Percentiles rank a stretch among this genome's conserved stretches.
Conservation (phyloP, 1,140 invertebrate genomes). For the Sminthurinus signatus region DNA sequence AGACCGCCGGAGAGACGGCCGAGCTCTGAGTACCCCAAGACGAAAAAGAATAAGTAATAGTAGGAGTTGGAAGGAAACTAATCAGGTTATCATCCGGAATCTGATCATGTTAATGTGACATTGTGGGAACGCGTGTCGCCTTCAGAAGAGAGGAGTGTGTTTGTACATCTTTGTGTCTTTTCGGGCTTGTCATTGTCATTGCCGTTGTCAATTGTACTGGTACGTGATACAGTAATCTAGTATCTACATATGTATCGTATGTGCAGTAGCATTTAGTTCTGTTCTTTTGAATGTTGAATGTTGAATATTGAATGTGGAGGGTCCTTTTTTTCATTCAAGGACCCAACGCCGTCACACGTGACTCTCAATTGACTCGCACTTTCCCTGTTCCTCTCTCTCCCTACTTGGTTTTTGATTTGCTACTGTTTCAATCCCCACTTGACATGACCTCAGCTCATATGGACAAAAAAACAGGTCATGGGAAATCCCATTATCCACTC, state of each 20-base stretch:
- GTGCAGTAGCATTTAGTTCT: no score
- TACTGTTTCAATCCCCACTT: constrained; percentile 40
- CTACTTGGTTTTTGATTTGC: constrained; percentile 16
- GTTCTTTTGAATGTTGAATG: no score
- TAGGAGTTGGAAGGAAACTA: constrained; percentile 25
- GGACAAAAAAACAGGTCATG: constrained; percentile 37
- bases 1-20: no score
- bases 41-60: no score
- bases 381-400: constrained; percentile 9
- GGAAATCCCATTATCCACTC: constrained; percentile 35
- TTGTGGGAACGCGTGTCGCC: constrained; percentile 18
- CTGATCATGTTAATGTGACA: constrained; percentile 22
- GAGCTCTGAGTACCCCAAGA: no score
- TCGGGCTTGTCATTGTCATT: no score
- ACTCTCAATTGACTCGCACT: background rate
- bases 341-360: constrained; percentile 19
- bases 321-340: constrained; percentile 5
- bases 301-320: no score
- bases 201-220: no score
- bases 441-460: constrained; percentile 40
- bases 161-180: constrained; percentile 12
- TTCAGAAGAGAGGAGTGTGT: background rate
- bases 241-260: no score
- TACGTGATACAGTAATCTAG: no score
- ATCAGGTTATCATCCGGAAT: constrained; percentile 30